Evolutionary conservation across 2,797 vertebrate species (phyloP), one percentile per base, ranked within the genome.

Genomic region (Rhadinocentrus ornatus): DNA sequence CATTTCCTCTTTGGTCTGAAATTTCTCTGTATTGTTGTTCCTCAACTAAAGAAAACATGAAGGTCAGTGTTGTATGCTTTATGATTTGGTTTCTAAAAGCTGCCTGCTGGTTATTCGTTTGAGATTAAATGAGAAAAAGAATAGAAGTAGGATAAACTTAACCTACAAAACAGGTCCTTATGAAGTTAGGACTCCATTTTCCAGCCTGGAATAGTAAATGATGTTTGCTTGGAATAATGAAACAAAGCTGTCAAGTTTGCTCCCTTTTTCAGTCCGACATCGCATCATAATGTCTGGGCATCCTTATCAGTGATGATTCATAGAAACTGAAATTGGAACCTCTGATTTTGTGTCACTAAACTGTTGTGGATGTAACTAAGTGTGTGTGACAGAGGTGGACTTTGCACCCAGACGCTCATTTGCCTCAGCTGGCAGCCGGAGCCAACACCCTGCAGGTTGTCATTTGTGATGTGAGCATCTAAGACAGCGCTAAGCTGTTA

Each of bases 21-120:
- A 61, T 69, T 52, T 41, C 52, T 62, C 48, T 73, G 48, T 77
- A 62, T 55, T 29, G 52, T 39, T 77, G 73, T 69, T 29, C 77
- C 66, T 75, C 35, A 16, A 91, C 66, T 85, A 87, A 90, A 87
- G 67, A 74, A 74, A 29, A 61, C 37, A 57, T 73, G 72, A 27
- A 59, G 78, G 54, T 69, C 20, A 52, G 8, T 39, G 24, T 15
- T 64, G 56, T 65, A 2, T 6, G 6, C 27, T 59, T 1, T 3
- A 1, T 66, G 39, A 62, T 54, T 73, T 57, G 2, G 1, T 62
- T 55, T 24, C 12, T 22, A 1, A 48, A 8, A 62, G 20, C 7
- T 18, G 35, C 6, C n/a, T 39, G 22, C 11, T 10, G 18, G 60
- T n/a, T 20, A 48, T 29, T 54, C 1, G 2, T 54, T 29, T 24